Base-by-base conservation (phyloP, 1,140 invertebrate genomes). In the Pararge aegeria region DNA sequence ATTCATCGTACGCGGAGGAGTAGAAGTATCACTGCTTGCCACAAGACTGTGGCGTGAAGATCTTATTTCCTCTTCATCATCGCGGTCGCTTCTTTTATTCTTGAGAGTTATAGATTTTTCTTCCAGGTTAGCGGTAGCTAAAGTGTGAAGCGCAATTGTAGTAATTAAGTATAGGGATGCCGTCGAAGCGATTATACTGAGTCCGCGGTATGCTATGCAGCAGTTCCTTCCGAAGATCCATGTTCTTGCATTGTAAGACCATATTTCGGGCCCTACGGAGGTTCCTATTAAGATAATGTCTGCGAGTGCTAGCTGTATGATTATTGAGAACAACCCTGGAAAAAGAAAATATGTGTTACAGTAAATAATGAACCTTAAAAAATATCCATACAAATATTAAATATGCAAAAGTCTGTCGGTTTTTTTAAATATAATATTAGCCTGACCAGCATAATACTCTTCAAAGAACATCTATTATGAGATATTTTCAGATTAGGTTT, bases 121-220 rank as follows among this genome's bases (percentile, higher is more conserved):
- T 72, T 91, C 82, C 2, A 91, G 57, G 64, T 91, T 92, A 52
- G 87, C 83, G 5, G 89, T 88, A 0, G 92, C 90, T n/a, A 92
- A 78, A 5, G 89, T 78, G 61, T 93, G 92, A 42, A 92, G 83
- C 24, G 91, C 90, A 37, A 92, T 74, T 12, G 88, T 89, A 6
- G 87, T 79, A 10, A 91, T 78, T 52, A 92, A 80, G 65, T 92
- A 93, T 5, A 90, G 67, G 5, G 81, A 82, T 18, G 90, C 80
- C 10, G 91, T 90, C n/a, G 91, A 90, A 3, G 85, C 68, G 48
- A 93, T 87, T 7, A 91, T 82, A 70, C 89, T 90, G 5, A 88
- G 70, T 15, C 92, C 91, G 48, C 86, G 71, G 70, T 90, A 92
- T 0, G 90, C 64, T 10, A 85, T 73, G 63, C 92, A 93, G 13